A percentile compares a stretch with the other conserved stretches of the same genome.
phyloP scores from a whole-genome alignment of 2,888 invertebrate genomes.

The Bellardia bayeri region DNA sequence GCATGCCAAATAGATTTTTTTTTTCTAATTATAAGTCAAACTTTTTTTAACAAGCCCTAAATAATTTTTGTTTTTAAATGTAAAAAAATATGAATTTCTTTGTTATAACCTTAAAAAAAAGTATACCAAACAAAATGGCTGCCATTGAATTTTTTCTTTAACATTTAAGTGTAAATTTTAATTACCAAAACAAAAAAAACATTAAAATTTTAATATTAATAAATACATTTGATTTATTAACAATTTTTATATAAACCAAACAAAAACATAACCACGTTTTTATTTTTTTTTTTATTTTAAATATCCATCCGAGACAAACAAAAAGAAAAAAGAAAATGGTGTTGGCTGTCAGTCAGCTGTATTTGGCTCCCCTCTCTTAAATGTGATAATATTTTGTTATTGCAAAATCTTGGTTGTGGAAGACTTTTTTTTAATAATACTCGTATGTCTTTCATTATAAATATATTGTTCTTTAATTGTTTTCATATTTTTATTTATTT shows the following conservation, averaged over 20 bases:
- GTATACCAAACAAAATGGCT: constrained; percentile 67
- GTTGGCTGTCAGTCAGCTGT: constrained; percentile 41
- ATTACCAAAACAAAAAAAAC: constrained; percentile 24
- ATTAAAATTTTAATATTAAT: constrained; percentile 64
- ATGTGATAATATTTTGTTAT: constrained; percentile 52
- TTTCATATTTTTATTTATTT: not conserved
- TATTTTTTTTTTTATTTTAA: constrained; percentile 50
- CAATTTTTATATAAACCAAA: constrained; percentile 69
- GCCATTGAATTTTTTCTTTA: constrained; percentile 72
- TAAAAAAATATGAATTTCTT: constrained; percentile 39
- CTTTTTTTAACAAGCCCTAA: constrained; percentile 53
- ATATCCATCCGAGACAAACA: not conserved
- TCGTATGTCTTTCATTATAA: constrained; percentile 4
- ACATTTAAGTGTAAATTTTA: constrained; percentile 70
- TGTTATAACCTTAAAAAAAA: constrained; percentile 61
- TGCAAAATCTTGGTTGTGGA: constrained; percentile 73
- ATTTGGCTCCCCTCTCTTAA: not conserved
- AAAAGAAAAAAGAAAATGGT: constrained; percentile 58
- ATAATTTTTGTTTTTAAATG: constrained; percentile 50
- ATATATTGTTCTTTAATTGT: constrained; percentile 13
- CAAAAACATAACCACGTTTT: constrained; percentile 54
- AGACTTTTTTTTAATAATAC: constrained; percentile 27
- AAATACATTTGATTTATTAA: constrained; percentile 73
- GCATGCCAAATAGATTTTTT: constrained; percentile 62
- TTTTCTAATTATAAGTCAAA: constrained; percentile 60